These are phyloP conservation scores for Colistium nudipinnis DNA, from an alignment of 2,113 vertebrate genomes.

Conservation along the genomic window DNA sequence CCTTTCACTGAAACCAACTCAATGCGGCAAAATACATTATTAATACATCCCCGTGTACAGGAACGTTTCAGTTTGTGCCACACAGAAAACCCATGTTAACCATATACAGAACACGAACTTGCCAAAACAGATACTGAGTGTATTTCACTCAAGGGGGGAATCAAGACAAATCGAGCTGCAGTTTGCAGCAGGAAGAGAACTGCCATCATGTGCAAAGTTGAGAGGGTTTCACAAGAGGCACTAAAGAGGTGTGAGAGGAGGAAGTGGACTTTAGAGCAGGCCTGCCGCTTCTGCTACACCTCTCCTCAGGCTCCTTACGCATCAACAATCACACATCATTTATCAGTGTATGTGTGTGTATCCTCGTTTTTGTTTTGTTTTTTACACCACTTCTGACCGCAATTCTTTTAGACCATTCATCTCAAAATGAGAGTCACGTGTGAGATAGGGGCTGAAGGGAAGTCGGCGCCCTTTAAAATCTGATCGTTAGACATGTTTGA, in stretches of 20 bases:
- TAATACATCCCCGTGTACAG: not conserved
- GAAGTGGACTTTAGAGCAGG: slow-evolving; percentile 71
- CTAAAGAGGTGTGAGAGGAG: slow-evolving; percentile 50
- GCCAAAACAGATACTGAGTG: not conserved
- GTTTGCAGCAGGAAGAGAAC: slow-evolving; percentile 53
- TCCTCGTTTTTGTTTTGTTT: not conserved
- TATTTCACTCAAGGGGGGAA: not conserved
- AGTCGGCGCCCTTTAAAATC: not conserved
- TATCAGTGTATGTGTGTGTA: not conserved
- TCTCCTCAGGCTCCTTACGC: slow-evolving; percentile 59
- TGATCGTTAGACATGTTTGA: not conserved
- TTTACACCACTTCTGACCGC: not conserved
- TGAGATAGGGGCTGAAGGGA: not conserved
- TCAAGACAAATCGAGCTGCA: not conserved
- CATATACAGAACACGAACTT: not conserved
- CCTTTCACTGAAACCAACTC: not conserved
- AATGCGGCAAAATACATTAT: not conserved
- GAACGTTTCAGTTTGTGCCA: no score
- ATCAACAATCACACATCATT: not conserved
- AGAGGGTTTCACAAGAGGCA: slow-evolving; percentile 68
- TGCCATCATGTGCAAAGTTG: slow-evolving; percentile 33
- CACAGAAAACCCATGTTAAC: not conserved
- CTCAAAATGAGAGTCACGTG: no score
- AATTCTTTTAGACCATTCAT: no score
- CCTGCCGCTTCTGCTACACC: slow-evolving; percentile 61